Conservation (phyloP, 2,888 invertebrate genomes). For the Pristionchus fissidentatus region DNA sequence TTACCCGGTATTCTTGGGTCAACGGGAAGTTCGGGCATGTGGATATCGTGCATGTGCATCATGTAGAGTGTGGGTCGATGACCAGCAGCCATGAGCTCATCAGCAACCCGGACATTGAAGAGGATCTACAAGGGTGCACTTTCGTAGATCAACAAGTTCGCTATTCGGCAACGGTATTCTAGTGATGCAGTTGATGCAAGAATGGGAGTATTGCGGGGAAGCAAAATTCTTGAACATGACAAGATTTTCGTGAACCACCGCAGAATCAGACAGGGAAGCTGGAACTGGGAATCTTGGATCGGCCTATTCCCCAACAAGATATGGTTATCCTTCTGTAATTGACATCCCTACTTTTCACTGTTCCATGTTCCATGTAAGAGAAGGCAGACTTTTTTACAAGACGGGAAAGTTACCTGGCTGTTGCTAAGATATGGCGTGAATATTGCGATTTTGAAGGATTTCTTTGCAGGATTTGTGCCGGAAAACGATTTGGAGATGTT, state of each 20-base stretch:
- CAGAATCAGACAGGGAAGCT: too few species aligned
- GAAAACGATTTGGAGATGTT: too few species aligned
- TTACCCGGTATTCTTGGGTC: slow-evolving; percentile 5
- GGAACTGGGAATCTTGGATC: too few species aligned
- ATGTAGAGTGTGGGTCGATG: slow-evolving; percentile 8
- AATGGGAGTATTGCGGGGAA: too few species aligned
- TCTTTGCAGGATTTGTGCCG: too few species aligned
- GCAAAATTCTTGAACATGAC: too few species aligned
- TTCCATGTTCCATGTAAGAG: too few species aligned
- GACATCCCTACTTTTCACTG: too few species aligned
- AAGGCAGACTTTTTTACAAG: neutral
- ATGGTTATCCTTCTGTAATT: too few species aligned
- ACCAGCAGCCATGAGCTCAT: neutral
- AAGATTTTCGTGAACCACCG: too few species aligned
- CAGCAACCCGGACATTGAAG: neutral
- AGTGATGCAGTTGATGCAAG: too few species aligned
- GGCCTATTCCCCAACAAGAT: too few species aligned
- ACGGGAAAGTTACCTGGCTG: neutral
- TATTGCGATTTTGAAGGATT: slow-evolving; percentile 18
- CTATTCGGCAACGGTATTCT: neutral
- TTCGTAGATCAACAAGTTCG: neutral
- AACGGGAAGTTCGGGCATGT: neutral
- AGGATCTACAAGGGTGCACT: neutral
- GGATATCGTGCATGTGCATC: neutral
- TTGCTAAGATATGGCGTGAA: slow-evolving; percentile 9